Percentiles rank a stretch among this genome's conserved stretches.
These are phyloP conservation scores for Clunio marinus DNA, from an alignment of 2,888 invertebrate species.

Conservation along the genomic window DNA sequence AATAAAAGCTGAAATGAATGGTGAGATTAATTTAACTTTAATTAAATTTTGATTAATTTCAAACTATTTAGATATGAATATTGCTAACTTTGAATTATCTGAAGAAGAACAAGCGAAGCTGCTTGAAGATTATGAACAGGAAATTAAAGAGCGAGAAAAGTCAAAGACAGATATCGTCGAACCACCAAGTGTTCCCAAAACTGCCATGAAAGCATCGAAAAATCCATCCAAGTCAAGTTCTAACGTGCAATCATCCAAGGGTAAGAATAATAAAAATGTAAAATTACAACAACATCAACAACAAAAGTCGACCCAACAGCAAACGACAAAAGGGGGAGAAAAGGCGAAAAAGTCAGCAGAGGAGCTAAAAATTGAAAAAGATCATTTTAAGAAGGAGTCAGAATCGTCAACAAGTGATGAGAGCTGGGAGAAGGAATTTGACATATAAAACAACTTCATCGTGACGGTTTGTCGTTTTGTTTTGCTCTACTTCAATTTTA, in stretches of 20 bases:
- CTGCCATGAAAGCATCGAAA: not conserved
- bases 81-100: slow-evolving; percentile 63
- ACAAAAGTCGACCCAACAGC: slow-evolving; percentile 38
- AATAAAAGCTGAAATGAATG: not conserved
- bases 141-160: slow-evolving; percentile 49
- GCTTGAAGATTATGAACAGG: slow-evolving; percentile 64
- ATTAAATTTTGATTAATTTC: not conserved
- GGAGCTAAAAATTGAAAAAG: slow-evolving; percentile 41
- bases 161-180: slow-evolving; percentile 34
- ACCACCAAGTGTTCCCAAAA: not conserved
- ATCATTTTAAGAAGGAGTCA: slow-evolving; percentile 43
- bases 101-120: slow-evolving; percentile 67
- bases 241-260: slow-evolving; percentile 41
- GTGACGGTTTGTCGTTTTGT: no score
- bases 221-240: slow-evolving; percentile 41
- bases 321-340: slow-evolving; percentile 21
- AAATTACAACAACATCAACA: slow-evolving; percentile 40
- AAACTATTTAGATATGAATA: slow-evolving; percentile 53
- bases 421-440: slow-evolving; percentile 62
- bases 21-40: not conserved
- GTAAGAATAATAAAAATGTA: slow-evolving; percentile 42
- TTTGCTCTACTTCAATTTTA: no score
- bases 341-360: slow-evolving; percentile 36
- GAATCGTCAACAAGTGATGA: slow-evolving; percentile 54
- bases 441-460: no score